Conservation (phyloP, 1,140 invertebrate species). For the Cydia splendana region DNA sequence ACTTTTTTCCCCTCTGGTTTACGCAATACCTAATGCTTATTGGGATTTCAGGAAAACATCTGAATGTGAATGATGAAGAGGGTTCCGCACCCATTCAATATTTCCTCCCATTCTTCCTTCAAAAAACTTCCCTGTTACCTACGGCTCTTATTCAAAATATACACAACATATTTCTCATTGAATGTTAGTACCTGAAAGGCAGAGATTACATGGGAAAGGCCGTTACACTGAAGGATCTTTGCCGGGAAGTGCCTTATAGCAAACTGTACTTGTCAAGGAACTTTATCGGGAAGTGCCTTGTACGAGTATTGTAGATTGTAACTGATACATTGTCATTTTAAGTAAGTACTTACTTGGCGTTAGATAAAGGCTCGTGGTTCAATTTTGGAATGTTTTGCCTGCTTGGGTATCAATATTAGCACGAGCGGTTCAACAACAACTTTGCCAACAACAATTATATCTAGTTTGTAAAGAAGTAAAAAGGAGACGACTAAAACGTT, state of each 20-base stretch:
- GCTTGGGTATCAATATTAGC: no score
- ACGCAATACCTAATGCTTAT: constrained; percentile 66
- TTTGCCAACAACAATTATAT: no score
- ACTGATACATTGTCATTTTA: neutral
- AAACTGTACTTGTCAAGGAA: neutral
- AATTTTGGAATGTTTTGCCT: no score
- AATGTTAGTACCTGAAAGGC: neutral
- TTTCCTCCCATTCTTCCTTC: neutral
- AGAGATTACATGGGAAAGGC: constrained; percentile 1
- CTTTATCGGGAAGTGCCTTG: constrained; percentile 9
- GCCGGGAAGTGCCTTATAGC: constrained; percentile 1
- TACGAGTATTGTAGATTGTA: neutral
- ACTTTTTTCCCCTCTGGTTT: constrained; percentile 26
- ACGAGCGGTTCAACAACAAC: no score
- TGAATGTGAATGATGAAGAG: neutral
- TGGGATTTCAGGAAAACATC: constrained; percentile 34
- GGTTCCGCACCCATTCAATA: neutral
- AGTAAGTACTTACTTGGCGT: neutral
- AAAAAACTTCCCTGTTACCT: neutral
- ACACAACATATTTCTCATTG: constrained; percentile 1
- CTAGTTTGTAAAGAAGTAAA: neutral
- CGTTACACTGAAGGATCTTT: neutral
- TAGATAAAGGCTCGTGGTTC: neutral
- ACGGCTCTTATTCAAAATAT: neutral
- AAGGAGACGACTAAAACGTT: neutral